A percentile compares a stretch with the other conserved stretches of the same genome.
phyloP scores from a whole-genome alignment of 2,797 vertebrate genomes.

The Phoxinus dragarum region DNA sequence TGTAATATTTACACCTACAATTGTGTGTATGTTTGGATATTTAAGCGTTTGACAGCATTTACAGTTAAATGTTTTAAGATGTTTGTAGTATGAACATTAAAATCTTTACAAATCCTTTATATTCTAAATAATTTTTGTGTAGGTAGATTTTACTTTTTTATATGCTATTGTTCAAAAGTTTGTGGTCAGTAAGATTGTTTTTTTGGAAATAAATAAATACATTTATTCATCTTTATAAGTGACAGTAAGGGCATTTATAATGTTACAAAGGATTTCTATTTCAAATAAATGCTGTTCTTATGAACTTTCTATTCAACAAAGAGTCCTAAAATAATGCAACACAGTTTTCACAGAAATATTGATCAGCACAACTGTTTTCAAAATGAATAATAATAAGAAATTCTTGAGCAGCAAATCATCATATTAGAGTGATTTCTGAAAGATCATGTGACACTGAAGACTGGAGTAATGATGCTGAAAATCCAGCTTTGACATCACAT shows the following conservation, averaged over 20 bases:
- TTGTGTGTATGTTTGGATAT: not conserved
- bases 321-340: not conserved
- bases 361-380: not conserved
- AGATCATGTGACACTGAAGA: not conserved
- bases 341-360: not conserved
- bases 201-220: not conserved
- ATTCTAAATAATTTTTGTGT: not conserved
- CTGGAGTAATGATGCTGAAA: not conserved
- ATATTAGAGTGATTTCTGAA: not conserved
- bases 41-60: not conserved
- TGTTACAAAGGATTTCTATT: not conserved
- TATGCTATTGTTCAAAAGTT: not conserved
- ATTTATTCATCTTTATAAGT: not conserved
- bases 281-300: not conserved
- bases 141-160: not conserved
- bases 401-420: not conserved
- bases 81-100: not conserved
- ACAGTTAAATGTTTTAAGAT: no score
- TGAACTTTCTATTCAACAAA: no score
- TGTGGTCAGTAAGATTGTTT: not conserved
- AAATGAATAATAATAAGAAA: no score
- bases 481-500: not conserved
- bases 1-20: not conserved
- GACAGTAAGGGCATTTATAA: not conserved
- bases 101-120: not conserved